These are phyloP conservation scores for Ametastegia equiseti DNA, from an alignment of 2,888 invertebrate genomes.

Conservation along the genomic window DNA sequence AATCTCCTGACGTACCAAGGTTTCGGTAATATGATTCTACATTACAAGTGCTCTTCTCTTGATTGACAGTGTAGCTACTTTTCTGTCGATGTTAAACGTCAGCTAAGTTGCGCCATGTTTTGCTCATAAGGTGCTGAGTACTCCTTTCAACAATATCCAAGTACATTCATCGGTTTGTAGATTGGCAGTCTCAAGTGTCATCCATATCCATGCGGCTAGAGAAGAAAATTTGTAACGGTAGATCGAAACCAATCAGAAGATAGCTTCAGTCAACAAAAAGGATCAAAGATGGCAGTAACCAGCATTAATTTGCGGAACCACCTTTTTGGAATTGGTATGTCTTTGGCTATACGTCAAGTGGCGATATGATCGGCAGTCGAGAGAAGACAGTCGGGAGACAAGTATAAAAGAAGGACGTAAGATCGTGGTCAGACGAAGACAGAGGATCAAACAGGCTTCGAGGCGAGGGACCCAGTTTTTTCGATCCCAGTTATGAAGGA, in stretches of 20 bases:
- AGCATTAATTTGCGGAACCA: slow-evolving; percentile 47
- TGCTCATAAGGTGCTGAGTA: not conserved
- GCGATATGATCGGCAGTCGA: slow-evolving; percentile 46
- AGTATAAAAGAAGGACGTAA: slow-evolving; percentile 14
- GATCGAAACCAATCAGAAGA: slow-evolving; percentile 9
- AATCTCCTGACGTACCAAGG: not conserved
- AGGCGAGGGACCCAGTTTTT: slow-evolving; percentile 45
- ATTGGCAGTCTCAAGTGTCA: not conserved
- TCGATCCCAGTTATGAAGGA: slow-evolving; percentile 33
- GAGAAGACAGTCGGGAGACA: slow-evolving; percentile 39
- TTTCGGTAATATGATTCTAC: not conserved
- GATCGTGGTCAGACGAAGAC: slow-evolving; percentile 18
- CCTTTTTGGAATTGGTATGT: slow-evolving; percentile 42
- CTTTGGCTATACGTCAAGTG: slow-evolving; percentile 45
- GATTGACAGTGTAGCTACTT: not conserved
- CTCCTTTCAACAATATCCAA: not conserved
- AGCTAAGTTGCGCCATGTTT: not conserved
- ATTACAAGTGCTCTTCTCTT: not conserved
- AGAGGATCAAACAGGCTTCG: slow-evolving; percentile 36
- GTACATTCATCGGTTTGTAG: not conserved
- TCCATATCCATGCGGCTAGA: not conserved
- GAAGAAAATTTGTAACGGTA: slow-evolving; percentile 14
- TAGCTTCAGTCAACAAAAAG: slow-evolving; percentile 13
- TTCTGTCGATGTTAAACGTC: not conserved
- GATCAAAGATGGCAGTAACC: slow-evolving; percentile 18